Percentiles rank a stretch among this genome's conserved stretches.
These are phyloP conservation scores for Ariolimax columbianus DNA, from an alignment of 2,888 invertebrate species.

Conservation along the genomic window DNA sequence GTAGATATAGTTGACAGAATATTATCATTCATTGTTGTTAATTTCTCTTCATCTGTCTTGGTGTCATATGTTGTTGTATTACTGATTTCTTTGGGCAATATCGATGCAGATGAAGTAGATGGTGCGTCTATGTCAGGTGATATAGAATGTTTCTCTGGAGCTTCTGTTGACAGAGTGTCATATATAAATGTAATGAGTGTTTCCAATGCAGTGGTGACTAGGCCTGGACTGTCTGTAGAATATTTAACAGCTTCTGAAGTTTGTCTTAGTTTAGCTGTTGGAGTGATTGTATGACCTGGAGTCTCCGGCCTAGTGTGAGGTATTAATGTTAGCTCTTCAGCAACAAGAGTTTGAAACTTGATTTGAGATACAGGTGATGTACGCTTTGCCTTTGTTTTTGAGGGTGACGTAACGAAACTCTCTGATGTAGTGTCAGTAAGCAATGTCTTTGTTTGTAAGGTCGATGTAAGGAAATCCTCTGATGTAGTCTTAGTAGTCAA, in stretches of 20 bases:
- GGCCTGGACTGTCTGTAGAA: not conserved
- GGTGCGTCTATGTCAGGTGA: not conserved
- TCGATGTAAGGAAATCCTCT: not conserved
- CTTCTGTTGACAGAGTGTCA: conserved; percentile 38
- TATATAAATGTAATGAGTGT: conserved; percentile 41
- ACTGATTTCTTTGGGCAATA: not conserved
- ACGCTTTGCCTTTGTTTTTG: not conserved
- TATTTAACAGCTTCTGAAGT: not conserved
- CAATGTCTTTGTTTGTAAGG: too few relatives aligned
- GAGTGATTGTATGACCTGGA: not conserved
- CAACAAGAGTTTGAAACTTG: not conserved
- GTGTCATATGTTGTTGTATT: too few relatives aligned
- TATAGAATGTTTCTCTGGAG: not conserved
- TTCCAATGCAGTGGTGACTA: conserved; percentile 22
- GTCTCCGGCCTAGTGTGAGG: not conserved
- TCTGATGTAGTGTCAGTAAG: too few relatives aligned
- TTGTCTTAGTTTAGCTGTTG: not conserved
- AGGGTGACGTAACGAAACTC: too few relatives aligned
- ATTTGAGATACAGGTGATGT: not conserved
- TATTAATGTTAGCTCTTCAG: not conserved
- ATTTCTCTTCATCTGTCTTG: not conserved
- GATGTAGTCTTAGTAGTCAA: not conserved
- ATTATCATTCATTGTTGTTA: not conserved
- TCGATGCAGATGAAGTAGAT: not conserved
- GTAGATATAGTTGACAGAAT: conserved; percentile 5